Evolutionary conservation across 2,113 vertebrate genomes (phyloP), one percentile per base, ranked within the genome.

Genomic region (Leptodactylus fuscus): DNA sequence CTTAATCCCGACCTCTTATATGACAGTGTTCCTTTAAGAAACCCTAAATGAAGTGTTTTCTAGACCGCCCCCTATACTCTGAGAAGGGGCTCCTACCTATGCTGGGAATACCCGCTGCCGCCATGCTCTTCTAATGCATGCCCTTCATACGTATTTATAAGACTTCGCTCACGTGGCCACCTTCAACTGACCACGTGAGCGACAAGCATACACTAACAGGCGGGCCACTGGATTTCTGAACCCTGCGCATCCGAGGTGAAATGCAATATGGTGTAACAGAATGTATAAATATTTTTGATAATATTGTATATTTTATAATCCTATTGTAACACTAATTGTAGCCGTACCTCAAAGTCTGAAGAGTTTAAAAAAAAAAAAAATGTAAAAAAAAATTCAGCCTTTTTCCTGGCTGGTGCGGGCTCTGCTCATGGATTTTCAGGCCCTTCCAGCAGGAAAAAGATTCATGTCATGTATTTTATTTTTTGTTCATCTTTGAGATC

Each of bases 221-320:
- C 34, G 88, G 91, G 93, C 93, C 93, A 88, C 93, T 92, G 92
- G 90, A 88, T 91, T 90, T 92, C 92, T 90, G 83, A 92, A 87
- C 88, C 78, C 87, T 93, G 91, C 91, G 93, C 92, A 90, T 90
- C 85, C 75, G 82, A 94, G 92, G 89, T 89, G 89, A 91, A 93
- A 94, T 93, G 94, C 94, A 95, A 93, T 94, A 94, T 85, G 71
- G 91, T 92, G 65, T 93, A 92, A 92, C 88, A 92, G 94, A 95
- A 94, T 95, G 93, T 95, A 95, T 92, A 93, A 92, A 92, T 95
- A 94, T 94, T 95, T 95, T 95, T 95, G 86, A 94, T 95, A 93
- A 91, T 92, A 82, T 90, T 94, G 90, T 95, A 91, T 95, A 93
- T 95, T 94, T 95, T 94, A 89, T 93, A 92, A 93, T 89, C 51